Percentiles rank a stretch among this genome's conserved stretches.
These are phyloP conservation scores for Tyto alba DNA, from an alignment of 2,113 vertebrate genomes.

Conservation along the genomic window DNA sequence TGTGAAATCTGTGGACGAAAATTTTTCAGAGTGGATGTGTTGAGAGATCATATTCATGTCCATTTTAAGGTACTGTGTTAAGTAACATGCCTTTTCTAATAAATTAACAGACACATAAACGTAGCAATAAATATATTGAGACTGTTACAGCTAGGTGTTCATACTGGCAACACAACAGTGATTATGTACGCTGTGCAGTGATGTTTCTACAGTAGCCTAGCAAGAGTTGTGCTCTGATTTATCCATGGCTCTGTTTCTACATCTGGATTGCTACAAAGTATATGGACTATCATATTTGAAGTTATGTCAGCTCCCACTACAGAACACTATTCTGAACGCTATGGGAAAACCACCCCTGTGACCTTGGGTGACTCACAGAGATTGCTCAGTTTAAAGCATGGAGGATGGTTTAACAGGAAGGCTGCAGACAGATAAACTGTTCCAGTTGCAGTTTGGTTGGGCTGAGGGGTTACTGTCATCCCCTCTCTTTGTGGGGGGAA, in stretches of 20 bases:
- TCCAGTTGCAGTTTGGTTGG: background rate
- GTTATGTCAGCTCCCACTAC: background rate
- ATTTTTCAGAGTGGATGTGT: slow-evolving; percentile 97
- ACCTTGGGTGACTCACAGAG: background rate
- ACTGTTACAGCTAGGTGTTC: background rate
- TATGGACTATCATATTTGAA: background rate
- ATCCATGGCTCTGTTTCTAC: background rate
- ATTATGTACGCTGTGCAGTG: background rate
- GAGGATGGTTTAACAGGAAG: background rate
- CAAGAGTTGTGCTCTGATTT: background rate
- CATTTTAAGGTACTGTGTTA: slow-evolving; percentile 90
- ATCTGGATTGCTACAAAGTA: background rate
- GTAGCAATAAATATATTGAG: background rate
- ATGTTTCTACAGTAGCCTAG: background rate
- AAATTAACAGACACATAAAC: background rate
- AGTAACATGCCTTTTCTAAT: too few relatives aligned
- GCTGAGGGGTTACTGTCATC: background rate
- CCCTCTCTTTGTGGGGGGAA: background rate
- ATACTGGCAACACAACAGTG: background rate
- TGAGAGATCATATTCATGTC: slow-evolving; percentile 97
- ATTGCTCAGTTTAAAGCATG: background rate
- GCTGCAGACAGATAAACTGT: background rate
- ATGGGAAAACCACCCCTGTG: background rate
- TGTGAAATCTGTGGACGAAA: slow-evolving; percentile 98
- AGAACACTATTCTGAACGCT: background rate